Evolutionary conservation across 2,113 vertebrate genomes (phyloP).

Genomic region (Colius striatus): DNA sequence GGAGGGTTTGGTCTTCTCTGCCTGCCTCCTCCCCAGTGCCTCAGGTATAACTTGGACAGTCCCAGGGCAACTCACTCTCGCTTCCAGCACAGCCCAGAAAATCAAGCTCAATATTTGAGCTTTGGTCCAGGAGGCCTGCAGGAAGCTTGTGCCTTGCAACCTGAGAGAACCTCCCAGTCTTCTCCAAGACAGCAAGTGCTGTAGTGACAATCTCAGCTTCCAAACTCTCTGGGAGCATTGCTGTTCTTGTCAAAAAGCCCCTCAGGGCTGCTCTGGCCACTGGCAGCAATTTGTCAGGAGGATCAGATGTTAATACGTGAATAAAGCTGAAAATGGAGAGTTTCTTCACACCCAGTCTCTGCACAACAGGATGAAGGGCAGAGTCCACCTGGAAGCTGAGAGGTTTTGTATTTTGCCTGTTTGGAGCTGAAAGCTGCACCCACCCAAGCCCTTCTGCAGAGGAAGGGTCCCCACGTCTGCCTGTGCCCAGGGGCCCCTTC

Average conservation of each 20-base stretch:
- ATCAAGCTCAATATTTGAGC: fast-evolving
- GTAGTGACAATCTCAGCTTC: background rate
- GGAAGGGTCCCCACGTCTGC: background rate
- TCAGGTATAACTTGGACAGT: too few relatives aligned
- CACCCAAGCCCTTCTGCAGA: background rate
- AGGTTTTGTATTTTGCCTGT: background rate
- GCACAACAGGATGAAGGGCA: background rate
- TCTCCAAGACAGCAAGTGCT: too few relatives aligned
- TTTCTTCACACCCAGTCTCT: background rate
- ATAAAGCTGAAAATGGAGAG: background rate
- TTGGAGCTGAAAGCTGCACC: background rate
- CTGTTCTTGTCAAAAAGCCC: background rate
- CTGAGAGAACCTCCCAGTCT: too few relatives aligned
- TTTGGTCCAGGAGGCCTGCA: fast-evolving
- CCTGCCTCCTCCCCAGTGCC: too few relatives aligned
- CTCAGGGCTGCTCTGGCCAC: background rate
- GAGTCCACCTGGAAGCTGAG: background rate
- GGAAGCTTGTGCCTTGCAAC: background rate
- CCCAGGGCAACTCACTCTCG: too few relatives aligned
- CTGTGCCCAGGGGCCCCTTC: background rate
- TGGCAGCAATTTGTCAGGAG: background rate
- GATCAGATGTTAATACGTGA: background rate
- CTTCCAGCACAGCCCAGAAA: background rate
- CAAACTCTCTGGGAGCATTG: fast-evolving
- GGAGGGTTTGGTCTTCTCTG: too few relatives aligned